Percentiles rank a stretch among this genome's conserved stretches.
These are phyloP conservation scores for Coptodon rendalli DNA, from an alignment of 2,113 vertebrate genomes.

Conservation along the genomic window DNA sequence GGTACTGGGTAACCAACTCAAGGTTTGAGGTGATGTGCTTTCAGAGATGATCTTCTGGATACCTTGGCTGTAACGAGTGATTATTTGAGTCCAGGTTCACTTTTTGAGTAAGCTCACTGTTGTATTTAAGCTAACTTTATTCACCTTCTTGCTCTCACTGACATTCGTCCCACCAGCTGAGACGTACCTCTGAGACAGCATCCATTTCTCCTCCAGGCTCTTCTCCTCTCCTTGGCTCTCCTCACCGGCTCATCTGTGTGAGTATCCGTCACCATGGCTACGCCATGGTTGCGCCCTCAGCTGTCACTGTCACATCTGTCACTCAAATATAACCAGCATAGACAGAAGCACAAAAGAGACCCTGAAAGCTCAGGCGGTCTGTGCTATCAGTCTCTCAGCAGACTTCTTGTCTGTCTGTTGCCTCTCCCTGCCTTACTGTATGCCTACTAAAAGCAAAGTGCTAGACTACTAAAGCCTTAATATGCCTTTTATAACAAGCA, in stretches of 20 bases:
- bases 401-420: not conserved
- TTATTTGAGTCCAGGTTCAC: not conserved
- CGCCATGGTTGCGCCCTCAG: not conserved
- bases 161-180: constrained; percentile 74
- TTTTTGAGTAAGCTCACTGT: not conserved
- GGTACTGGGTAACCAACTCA: not conserved
- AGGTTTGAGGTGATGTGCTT: not conserved
- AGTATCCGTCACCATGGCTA: constrained; percentile 20
- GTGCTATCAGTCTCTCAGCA: not conserved
- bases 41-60: not conserved
- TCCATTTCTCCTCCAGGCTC: constrained; percentile 91
- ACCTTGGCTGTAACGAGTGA: not conserved
- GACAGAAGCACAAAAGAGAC: not conserved
- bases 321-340: not conserved
- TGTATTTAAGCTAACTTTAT: not conserved
- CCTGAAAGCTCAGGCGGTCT: not conserved
- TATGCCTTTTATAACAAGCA: not conserved
- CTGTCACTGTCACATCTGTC: constrained; percentile 5
- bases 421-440: not conserved
- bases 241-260: constrained; percentile 82
- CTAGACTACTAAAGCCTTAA: not conserved
- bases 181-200: constrained; percentile 85
- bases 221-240: constrained; percentile 84
- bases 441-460: not conserved
- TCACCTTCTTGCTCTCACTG: not conserved